Evolutionary conservation across 2,888 invertebrate species (phyloP), one percentile per base, ranked within the genome.

Genomic region (Drosophila robusta): DNA sequence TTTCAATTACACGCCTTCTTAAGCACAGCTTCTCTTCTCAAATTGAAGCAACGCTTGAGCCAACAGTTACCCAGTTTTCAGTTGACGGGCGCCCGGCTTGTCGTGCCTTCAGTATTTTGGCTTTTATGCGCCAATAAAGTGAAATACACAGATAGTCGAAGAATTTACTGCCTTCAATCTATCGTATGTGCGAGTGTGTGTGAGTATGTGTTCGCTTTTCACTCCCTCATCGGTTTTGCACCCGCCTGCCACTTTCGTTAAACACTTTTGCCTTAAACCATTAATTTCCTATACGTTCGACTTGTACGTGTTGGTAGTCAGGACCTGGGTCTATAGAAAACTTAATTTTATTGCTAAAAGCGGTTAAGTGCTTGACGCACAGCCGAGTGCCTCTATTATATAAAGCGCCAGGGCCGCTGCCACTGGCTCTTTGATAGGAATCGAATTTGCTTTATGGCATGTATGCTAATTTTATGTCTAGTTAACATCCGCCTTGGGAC

Each of bases 1-100:
- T 92, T 92, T 92, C 92, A 92, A 92, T 92, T 92, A 92, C 92
- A 92, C 92, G 92, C 92, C 92, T 92, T 92, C 92, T 92, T 92
- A 92, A 92, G 90, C 92, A 92, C 92, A 91, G 91, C 87, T 90
- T 91, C 90, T 87, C 74, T 81, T 81, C 54, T 70, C 77, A 87
- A 88, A 88, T 87, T 87, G 85, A 79, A 81, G 85, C 71, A 64
- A 68, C 69, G 72, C 66, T 65, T 65, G 34, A 46, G 62, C 62
- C 69, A 63, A 11, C 52, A 64, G 64, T 39, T 49, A 47, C 49
- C 46, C 70, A 72, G 70, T 60, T 70, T 67, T 76, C 65, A 56
- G 62, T 61, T 68, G 52, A 47, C 39, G 46, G 22, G 46, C 56
- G 49, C 47, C 67, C 56, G 36, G 61, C 7, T 42, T 65, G 38